Percentiles rank a stretch among this genome's conserved stretches.
phyloP scores from a whole-genome alignment of 2,797 vertebrate genomes.

The Gila robusta region DNA sequence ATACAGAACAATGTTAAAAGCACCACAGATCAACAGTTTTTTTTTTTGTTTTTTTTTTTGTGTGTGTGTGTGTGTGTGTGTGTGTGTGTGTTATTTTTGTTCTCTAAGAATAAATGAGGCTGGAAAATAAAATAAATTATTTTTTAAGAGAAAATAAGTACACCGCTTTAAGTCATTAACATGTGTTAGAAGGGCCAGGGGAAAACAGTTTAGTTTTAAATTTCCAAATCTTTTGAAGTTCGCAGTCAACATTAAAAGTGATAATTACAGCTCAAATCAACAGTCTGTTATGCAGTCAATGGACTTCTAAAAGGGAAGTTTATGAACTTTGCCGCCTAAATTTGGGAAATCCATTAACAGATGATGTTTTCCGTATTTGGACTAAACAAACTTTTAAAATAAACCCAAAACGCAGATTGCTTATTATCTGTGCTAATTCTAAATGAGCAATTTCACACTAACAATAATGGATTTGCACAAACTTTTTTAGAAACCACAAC shows the following conservation, averaged over 20 bases:
- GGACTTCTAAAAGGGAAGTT: constrained; percentile 29
- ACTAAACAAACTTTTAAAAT: constrained; percentile 37
- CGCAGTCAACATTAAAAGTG: constrained; percentile 32
- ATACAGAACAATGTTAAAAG: neutral
- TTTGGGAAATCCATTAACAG: constrained; percentile 33
- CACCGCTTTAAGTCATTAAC: constrained; percentile 9
- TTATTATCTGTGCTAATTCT: constrained; percentile 43
- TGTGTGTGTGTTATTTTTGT: no score
- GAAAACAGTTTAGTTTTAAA: constrained; percentile 7
- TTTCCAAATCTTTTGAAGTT: constrained; percentile 23
- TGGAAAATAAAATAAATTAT: neutral
- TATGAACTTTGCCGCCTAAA: constrained; percentile 17
- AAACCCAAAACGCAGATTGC: constrained; percentile 5
- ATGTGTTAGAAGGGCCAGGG: neutral
- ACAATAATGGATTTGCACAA: constrained; percentile 25
- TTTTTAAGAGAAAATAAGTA: neutral
- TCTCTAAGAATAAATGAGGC: neutral
- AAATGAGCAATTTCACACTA: constrained; percentile 46
- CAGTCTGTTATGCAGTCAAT: constrained; percentile 16
- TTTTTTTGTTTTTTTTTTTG: no score
- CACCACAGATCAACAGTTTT: neutral
- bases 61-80: no score
- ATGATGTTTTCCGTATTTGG: constrained; percentile 14
- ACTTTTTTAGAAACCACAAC: constrained; percentile 1
- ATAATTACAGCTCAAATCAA: constrained; percentile 45